These are phyloP conservation scores for Tupaia chinensis DNA, from an alignment of 2,113 vertebrate genomes.

Conservation along the genomic window DNA sequence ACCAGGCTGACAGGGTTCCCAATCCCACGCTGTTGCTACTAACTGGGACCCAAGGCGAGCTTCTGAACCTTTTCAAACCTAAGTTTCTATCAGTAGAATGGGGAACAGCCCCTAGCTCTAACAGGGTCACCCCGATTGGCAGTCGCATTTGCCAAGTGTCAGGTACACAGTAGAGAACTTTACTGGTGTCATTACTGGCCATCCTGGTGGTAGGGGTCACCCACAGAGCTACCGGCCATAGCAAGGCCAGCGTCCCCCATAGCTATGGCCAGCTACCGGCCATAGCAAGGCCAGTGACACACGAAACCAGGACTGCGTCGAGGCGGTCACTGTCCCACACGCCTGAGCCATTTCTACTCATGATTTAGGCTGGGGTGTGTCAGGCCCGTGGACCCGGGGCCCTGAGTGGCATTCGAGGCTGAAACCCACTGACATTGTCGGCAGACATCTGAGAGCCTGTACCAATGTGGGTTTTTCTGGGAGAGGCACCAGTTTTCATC, in stretches of 20 bases:
- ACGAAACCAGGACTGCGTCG: fast-evolving
- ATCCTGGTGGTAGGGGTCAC: background rate
- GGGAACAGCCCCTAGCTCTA: background rate
- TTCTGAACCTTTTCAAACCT: background rate
- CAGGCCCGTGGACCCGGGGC: background rate
- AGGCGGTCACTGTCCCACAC: background rate
- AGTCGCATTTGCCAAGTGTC: background rate
- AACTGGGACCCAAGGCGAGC: background rate
- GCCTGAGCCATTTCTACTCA: background rate
- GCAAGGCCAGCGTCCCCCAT: background rate
- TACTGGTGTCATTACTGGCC: background rate
- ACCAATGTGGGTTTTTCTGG: background rate
- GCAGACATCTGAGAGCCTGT: background rate
- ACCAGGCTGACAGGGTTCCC: background rate
- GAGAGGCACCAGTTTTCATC: background rate
- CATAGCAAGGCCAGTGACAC: background rate
- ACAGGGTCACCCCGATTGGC: background rate
- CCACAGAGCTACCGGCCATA: background rate
- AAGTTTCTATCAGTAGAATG: background rate
- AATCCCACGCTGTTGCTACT: background rate
- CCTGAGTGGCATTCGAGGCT: background rate
- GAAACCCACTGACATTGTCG: background rate
- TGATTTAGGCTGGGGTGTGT: background rate
- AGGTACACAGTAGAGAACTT: background rate
- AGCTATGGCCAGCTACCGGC: too few species aligned